phyloP scores from a whole-genome alignment of 2,797 vertebrate species.

The Myotis findleyi region DNA sequence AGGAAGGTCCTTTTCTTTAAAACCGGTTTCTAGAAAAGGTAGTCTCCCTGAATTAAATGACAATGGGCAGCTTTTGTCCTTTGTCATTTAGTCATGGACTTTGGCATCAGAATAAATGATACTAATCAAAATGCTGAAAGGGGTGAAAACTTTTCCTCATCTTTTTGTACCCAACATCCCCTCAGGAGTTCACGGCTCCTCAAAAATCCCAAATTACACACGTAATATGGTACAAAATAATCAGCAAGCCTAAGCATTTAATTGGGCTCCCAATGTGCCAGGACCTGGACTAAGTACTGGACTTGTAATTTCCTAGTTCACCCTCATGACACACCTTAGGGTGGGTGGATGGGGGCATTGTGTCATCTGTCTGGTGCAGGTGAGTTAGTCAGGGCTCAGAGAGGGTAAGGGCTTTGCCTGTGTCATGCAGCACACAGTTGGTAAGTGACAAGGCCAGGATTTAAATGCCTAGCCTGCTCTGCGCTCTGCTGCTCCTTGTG shows the following conservation, averaged over 20 bases:
- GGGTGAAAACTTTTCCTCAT: background rate
- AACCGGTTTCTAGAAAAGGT: background rate
- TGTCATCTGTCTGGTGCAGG: background rate
- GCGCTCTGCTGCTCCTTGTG: background rate
- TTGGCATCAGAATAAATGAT: background rate
- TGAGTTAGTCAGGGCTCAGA: background rate
- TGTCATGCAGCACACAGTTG: background rate
- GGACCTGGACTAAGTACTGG: background rate
- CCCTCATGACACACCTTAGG: background rate
- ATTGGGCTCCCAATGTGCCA: background rate
- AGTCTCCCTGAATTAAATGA: background rate
- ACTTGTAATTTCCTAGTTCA: background rate
- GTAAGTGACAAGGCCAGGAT: background rate
- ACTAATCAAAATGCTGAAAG: background rate
- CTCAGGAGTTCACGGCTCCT: background rate
- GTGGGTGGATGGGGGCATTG: background rate
- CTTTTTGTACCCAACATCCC: background rate
- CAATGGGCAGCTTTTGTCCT: background rate
- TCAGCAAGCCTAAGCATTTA: background rate
- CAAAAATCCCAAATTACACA: background rate
- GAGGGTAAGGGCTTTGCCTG: background rate
- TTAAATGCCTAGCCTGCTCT: background rate
- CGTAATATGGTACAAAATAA: background rate
- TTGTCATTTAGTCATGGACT: conserved; percentile 1
- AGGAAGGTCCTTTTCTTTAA: background rate